Evolutionary conservation across 2,888 invertebrate species (phyloP), one percentile per base, ranked within the genome.

Genomic region (Neocrepidodera transversa): DNA sequence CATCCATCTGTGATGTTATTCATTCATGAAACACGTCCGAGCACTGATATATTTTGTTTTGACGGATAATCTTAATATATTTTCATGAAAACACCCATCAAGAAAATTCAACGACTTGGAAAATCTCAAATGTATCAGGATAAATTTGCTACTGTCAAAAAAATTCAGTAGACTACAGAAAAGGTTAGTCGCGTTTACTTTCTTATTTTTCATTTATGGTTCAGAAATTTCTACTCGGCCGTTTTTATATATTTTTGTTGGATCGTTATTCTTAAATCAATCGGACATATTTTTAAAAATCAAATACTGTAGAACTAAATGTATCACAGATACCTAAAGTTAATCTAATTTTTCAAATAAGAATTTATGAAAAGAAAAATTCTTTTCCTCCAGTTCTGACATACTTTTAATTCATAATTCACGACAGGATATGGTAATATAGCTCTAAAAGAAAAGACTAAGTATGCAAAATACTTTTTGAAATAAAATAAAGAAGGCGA

Each of bases 101-200:
- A 68, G 64, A 57, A 66, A 67, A 68, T 66, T 68, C 66, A 68
- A 67, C 66, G 67, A 66, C 61, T 64, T 59, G 69, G 65, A 68
- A 68, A 70, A 69, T 67, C 62, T 65, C 61, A 53, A 59, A 68
- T 51, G 61, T 60, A 65, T 56, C 56, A 62, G 40, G 53, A 62
- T 52, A 66, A 64, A 68, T 61, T 59, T 47, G 36, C 50, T 26
- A 51, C 30, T 47, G 35, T 13, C 38, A 28, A 45, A 52, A 28
- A 48, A 55, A 38, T 55, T 51, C 51, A 16, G 23, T 40, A 16
- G 40, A 28, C 16, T 28, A 38, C 28, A 28, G 30, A 18, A 51
- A 30, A 40, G 23, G 28, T 20, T 51, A 8, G 36, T 23, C 30
- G n/a, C 17, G 42, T 30, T 51, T 30, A 17, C 18, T 28, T 51